Evolutionary conservation across 2,888 invertebrate genomes (phyloP).

Genomic region (Netelia inedita): DNA sequence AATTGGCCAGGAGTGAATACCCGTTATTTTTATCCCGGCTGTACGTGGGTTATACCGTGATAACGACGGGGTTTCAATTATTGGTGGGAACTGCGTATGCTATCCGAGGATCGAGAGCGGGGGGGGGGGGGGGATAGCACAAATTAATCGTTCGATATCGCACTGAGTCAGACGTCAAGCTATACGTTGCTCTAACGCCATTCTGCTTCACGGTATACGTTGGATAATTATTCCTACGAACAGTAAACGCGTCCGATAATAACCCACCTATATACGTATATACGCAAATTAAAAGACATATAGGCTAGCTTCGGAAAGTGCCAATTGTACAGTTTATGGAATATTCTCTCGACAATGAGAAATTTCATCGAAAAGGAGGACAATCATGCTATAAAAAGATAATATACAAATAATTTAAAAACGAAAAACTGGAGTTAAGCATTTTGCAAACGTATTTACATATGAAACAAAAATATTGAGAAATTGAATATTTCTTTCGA

Average conservation of each 20-base stretch:
- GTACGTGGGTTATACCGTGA: background rate
- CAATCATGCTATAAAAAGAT: constrained; percentile 42
- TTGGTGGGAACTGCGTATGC: background rate
- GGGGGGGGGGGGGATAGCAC: constrained; percentile 4
- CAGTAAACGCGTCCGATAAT: constrained; percentile 62
- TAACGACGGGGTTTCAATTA: background rate
- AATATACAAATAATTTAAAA: constrained; percentile 7
- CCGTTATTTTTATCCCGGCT: background rate
- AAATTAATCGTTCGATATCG: constrained; percentile 64
- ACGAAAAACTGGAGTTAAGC: constrained; percentile 1
- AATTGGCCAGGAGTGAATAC: background rate
- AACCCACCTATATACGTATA: constrained; percentile 5
- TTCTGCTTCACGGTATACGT: constrained; percentile 25
- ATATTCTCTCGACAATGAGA: constrained; percentile 47
- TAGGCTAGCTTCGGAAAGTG: background rate
- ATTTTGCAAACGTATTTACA: background rate
- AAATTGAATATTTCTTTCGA: background rate
- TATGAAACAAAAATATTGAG: background rate
- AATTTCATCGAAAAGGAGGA: constrained; percentile 36
- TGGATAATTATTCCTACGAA: constrained; percentile 55
- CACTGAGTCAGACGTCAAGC: constrained; percentile 56
- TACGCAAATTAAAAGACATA: background rate
- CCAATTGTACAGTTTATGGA: constrained; percentile 60
- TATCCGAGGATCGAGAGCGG: background rate
- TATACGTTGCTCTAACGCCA: constrained; percentile 17